These are phyloP conservation scores for Syngnathoides biaculeatus DNA, from an alignment of 2,113 vertebrate genomes.

Conservation along the genomic window DNA sequence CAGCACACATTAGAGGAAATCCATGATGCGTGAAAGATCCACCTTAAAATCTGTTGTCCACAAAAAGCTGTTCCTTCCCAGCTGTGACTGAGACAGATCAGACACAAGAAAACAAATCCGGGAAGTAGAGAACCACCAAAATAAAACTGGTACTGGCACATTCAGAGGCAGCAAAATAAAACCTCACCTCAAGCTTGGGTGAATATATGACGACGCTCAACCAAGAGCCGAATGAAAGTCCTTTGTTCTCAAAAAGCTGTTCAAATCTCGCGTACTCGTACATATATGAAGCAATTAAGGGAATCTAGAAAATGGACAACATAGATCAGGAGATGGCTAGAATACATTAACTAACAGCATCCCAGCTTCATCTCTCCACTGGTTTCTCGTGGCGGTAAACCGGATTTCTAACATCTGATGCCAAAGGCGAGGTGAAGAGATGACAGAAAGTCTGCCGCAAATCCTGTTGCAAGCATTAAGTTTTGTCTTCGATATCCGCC, in stretches of 20 bases:
- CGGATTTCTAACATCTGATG: slow-evolving; percentile 61
- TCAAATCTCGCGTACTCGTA: neutral
- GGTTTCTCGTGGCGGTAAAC: slow-evolving; percentile 53
- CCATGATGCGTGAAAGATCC: neutral
- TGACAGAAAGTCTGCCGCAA: slow-evolving; percentile 58
- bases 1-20: neutral
- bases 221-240: neutral
- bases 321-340: slow-evolving; percentile 26
- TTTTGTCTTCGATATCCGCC: slow-evolving; percentile 52
- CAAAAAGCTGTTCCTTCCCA: neutral
- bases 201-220: neutral
- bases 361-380: slow-evolving; percentile 45
- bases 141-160: too few species aligned
- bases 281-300: neutral
- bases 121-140: neutral
- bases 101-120: neutral
- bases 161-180: too few species aligned
- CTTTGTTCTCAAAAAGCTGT: too few species aligned
- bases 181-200: too few species aligned
- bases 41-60: slow-evolving; percentile 3
- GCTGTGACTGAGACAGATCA: neutral
- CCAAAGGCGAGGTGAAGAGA: slow-evolving; percentile 58
- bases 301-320: slow-evolving; percentile 33
- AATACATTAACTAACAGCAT: neutral
- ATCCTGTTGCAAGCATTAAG: slow-evolving; percentile 61